Evolutionary conservation across 2,888 invertebrate species (phyloP).

Genomic region (Serrognathus titanus): DNA sequence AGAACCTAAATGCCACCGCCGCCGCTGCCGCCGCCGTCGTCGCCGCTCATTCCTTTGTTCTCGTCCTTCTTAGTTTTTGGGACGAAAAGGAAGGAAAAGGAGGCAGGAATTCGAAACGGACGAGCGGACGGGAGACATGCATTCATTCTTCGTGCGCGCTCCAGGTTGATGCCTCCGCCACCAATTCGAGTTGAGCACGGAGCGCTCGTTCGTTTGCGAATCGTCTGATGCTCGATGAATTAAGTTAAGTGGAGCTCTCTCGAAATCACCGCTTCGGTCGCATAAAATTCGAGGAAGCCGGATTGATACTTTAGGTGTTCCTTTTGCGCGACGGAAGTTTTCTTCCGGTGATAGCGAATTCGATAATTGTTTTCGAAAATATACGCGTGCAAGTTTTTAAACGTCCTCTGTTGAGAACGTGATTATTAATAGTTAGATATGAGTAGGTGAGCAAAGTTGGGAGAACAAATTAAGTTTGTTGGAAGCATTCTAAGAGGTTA

Average conservation of each 20-base stretch:
- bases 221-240: slow-evolving; percentile 6
- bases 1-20: slow-evolving; percentile 14
- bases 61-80: background rate
- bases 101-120: slow-evolving; percentile 19
- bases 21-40: slow-evolving; percentile 17
- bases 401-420: too few relatives aligned
- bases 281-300: background rate
- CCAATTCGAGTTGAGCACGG: background rate
- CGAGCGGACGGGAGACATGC: slow-evolving; percentile 4
- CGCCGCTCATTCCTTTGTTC: slow-evolving; percentile 1
- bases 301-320: background rate
- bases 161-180: slow-evolving; percentile 2
- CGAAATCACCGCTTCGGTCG: background rate
- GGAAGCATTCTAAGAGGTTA: too few relatives aligned
- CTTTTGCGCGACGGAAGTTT: too few relatives aligned
- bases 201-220: slow-evolving; percentile 4
- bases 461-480: too few relatives aligned
- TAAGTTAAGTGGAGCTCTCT: slow-evolving; percentile 12
- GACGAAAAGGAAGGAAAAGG: slow-evolving; percentile 11
- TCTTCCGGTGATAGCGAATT: too few relatives aligned
- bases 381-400: too few relatives aligned
- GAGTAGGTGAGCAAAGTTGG: too few relatives aligned
- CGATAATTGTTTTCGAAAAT: too few relatives aligned
- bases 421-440: too few relatives aligned
- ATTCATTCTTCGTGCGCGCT: slow-evolving; percentile 1